phyloP scores from a whole-genome alignment of 2,888 invertebrate species.

The Mamestra brassicae region DNA sequence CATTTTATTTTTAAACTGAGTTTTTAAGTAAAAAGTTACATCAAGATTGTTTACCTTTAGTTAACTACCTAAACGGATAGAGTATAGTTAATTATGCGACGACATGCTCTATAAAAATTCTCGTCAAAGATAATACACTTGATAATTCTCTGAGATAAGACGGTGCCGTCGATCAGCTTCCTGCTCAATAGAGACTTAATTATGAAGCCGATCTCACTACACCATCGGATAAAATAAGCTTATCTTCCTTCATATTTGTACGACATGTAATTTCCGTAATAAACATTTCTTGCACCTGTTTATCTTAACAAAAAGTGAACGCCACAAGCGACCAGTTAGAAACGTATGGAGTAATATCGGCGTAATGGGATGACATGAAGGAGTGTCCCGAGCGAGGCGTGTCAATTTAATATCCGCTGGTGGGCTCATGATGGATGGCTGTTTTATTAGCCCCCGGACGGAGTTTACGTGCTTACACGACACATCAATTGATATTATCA shows the following conservation, averaged over 20 bases:
- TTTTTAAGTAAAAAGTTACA: too few species aligned
- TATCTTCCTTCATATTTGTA: conserved; percentile 51
- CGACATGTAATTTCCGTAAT: conserved; percentile 55
- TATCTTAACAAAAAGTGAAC: conserved; percentile 61
- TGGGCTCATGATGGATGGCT: conserved; percentile 84
- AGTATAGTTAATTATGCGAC: conserved; percentile 64
- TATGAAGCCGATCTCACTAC: conserved; percentile 51
- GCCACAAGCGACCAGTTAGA: conserved; percentile 60
- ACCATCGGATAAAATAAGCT: conserved; percentile 38
- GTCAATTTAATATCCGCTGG: conserved; percentile 89
- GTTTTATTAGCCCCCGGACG: conserved; percentile 82
- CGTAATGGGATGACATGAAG: conserved; percentile 80
- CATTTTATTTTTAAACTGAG: too few species aligned
- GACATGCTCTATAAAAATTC: conserved; percentile 61
- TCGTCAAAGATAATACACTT: conserved; percentile 65
- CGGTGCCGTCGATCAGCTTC: conserved; percentile 68
- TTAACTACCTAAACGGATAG: too few species aligned
- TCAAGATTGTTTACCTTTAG: too few species aligned
- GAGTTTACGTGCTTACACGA: conserved; percentile 74
- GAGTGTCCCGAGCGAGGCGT: conserved; percentile 83
- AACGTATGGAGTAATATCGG: conserved; percentile 73
- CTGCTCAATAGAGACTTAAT: conserved; percentile 67
- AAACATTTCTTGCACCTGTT: conserved; percentile 64
- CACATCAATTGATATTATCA: conserved; percentile 69
- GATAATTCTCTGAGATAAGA: conserved; percentile 71